These are phyloP conservation scores for Egretta garzetta DNA, from an alignment of 2,113 vertebrate species.

Conservation along the genomic window DNA sequence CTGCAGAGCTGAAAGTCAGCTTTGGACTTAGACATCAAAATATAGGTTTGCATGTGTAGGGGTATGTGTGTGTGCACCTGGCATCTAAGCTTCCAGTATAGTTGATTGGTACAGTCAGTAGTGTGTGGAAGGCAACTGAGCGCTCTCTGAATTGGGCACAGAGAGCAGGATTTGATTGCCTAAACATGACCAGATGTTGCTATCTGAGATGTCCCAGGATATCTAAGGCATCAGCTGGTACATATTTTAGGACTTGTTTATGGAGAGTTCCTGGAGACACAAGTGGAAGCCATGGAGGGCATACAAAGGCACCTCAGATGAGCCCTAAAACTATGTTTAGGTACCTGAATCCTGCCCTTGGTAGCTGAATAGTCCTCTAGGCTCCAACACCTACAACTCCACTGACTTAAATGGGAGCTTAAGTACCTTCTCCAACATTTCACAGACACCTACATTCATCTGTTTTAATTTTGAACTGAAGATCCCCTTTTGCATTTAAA, in stretches of 20 bases:
- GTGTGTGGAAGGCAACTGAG: not conserved
- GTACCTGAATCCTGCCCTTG: not conserved
- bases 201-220: not conserved
- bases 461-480: not conserved
- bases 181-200: not conserved
- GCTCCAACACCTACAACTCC: not conserved
- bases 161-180: not conserved
- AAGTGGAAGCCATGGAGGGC: not conserved
- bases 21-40: not conserved
- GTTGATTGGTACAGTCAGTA: rapidly evolving
- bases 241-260: not conserved
- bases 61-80: no score
- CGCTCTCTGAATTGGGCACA: not conserved
- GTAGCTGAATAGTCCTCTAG: not conserved
- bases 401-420: not conserved
- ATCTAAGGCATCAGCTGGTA: not conserved
- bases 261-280: rapidly evolving
- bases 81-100: not conserved
- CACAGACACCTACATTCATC: not conserved
- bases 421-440: not conserved
- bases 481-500: not conserved
- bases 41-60: not conserved
- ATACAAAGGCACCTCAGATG: not conserved
- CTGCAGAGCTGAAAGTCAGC: not conserved
- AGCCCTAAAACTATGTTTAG: not conserved